These are phyloP conservation scores for Conger conger DNA, from an alignment of 2,113 vertebrate species.

Conservation along the genomic window DNA sequence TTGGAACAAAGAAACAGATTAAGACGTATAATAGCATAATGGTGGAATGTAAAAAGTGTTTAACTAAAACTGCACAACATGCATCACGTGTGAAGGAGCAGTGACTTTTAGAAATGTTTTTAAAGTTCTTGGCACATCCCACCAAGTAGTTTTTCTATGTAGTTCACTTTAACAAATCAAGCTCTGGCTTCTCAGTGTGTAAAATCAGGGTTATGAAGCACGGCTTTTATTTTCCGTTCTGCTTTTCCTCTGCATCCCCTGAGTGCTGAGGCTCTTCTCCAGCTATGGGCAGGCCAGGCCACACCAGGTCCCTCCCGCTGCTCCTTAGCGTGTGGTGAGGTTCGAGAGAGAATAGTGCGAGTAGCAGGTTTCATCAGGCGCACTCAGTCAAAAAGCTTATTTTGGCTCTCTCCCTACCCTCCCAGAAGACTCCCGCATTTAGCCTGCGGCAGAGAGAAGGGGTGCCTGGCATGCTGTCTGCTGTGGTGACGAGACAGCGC, in stretches of 20 bases:
- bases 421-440: background rate
- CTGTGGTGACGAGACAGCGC: background rate
- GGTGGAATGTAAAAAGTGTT: background rate
- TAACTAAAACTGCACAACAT: background rate
- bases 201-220: background rate
- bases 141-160: background rate
- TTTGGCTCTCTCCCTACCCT: background rate
- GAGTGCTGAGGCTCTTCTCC: background rate
- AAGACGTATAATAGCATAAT: too few relatives aligned
- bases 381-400: constrained; percentile 15
- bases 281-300: background rate
- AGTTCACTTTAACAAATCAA: background rate
- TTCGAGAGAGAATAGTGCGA: background rate
- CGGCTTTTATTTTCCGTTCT: background rate
- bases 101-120: background rate
- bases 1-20: background rate
- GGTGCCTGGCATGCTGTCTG: background rate
- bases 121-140: background rate
- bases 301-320: background rate
- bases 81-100: background rate
- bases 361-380: constrained; percentile 1
- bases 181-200: background rate
- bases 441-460: background rate
- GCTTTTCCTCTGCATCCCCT: background rate
- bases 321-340: constrained; percentile 10